A percentile compares a stretch with the other conserved stretches of the same genome.
These are phyloP conservation scores for Branchipolynoe longqiensis DNA, from an alignment of 2,888 invertebrate genomes.

Conservation along the genomic window DNA sequence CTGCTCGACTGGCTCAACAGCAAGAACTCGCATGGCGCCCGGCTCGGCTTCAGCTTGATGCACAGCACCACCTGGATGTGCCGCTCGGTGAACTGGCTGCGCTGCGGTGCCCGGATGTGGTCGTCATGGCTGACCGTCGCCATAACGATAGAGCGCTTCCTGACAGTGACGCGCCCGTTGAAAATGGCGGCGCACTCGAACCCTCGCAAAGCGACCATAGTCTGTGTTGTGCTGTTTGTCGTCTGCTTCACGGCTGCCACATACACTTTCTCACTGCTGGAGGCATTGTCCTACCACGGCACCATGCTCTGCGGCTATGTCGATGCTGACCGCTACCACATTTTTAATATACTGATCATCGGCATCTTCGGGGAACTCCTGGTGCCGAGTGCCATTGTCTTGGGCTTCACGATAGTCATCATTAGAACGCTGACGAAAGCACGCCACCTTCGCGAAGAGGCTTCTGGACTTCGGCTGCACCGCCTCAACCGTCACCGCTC, in stretches of 20 bases:
- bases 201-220: slow-evolving; percentile 17
- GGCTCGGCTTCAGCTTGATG: neutral
- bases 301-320: neutral
- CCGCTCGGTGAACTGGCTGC: slow-evolving; percentile 10
- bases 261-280: neutral
- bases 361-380: slow-evolving; percentile 27
- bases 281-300: neutral
- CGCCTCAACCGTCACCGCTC: neutral
- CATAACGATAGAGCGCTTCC: slow-evolving; percentile 47
- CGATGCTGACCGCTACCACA: slow-evolving; percentile 2
- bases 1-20: slow-evolving; percentile 46
- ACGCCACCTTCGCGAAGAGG: neutral
- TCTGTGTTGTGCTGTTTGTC: slow-evolving; percentile 26
- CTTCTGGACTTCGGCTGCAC: neutral
- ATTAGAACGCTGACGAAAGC: slow-evolving; percentile 33
- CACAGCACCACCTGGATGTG: neutral
- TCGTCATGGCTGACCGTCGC: slow-evolving; percentile 50
- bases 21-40: neutral
- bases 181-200: slow-evolving; percentile 30
- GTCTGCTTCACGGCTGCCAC: neutral
- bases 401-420: slow-evolving; percentile 47
- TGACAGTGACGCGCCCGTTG: slow-evolving; percentile 53
- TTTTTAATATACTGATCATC: neutral
- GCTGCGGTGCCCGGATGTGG: slow-evolving; percentile 32
- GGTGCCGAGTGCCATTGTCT: slow-evolving; percentile 34